Conservation (phyloP, 2,797 vertebrate species). For the Rhabdophis nuchalis region DNA sequence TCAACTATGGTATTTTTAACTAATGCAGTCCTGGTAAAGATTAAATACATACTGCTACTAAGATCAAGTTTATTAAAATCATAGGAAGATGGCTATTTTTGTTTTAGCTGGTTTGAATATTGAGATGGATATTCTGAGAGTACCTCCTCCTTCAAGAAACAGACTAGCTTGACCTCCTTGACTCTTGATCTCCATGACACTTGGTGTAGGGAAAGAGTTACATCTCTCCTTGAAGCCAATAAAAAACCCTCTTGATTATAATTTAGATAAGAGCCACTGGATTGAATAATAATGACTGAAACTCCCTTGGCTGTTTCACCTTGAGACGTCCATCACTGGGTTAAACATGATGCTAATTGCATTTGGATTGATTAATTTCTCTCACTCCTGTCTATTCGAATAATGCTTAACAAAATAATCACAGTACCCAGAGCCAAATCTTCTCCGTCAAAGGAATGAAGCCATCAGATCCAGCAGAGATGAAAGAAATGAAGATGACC, state of each 20-base stretch:
- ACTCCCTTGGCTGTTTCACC: slow-evolving; percentile 85
- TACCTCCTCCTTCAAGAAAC: slow-evolving; percentile 24
- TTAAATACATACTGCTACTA: slow-evolving; percentile 1
- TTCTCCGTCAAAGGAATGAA: slow-evolving; percentile 81
- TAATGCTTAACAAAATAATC: slow-evolving; percentile 94
- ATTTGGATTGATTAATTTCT: slow-evolving; percentile 95
- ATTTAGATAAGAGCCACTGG: slow-evolving; percentile 80
- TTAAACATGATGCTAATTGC: slow-evolving; percentile 98
- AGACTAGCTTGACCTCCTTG: slow-evolving; percentile 21
- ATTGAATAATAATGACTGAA: slow-evolving; percentile 88
- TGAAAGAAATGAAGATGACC: slow-evolving; percentile 88
- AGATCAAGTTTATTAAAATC: slow-evolving; percentile 6
- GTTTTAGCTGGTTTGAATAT: slow-evolving; percentile 26
- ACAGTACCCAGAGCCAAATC: slow-evolving; percentile 76
- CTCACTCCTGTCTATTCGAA: slow-evolving; percentile 90
- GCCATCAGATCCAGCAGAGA: slow-evolving; percentile 81
- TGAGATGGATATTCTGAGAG: slow-evolving; percentile 34
- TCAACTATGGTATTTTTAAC: not conserved
- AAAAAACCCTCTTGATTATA: slow-evolving; percentile 81
- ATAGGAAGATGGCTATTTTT: slow-evolving; percentile 22
- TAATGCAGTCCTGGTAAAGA: not conserved
- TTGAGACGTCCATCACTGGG: slow-evolving; percentile 92
- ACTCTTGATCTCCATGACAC: slow-evolving; percentile 59
- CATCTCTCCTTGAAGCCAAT: slow-evolving; percentile 75
- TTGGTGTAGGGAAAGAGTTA: slow-evolving; percentile 71